phyloP scores from a whole-genome alignment of 2,888 invertebrate species.

The Nemapogon koenigi region DNA sequence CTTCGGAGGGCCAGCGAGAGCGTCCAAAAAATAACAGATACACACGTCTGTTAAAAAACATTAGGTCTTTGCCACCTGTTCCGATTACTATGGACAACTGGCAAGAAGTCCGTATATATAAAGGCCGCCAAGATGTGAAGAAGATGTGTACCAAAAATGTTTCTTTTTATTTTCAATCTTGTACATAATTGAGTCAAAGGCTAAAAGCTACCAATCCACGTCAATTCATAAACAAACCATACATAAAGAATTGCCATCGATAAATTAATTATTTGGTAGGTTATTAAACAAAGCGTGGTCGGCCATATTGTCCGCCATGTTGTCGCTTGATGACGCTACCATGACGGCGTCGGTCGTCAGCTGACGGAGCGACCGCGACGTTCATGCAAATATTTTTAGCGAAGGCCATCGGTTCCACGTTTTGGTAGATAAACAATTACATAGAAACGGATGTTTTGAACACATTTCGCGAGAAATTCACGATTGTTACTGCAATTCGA shows the following conservation, averaged over 20 bases:
- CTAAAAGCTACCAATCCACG: too few relatives aligned
- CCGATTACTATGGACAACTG: too few relatives aligned
- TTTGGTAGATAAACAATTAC: conserved; percentile 15
- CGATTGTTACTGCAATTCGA: too few relatives aligned
- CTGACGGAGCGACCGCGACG: conserved; percentile 28
- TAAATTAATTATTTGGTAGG: conserved; percentile 2
- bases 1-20: too few relatives aligned
- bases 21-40: too few relatives aligned
- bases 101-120: too few relatives aligned
- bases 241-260: not conserved
- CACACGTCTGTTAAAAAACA: too few relatives aligned
- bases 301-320: conserved; percentile 50
- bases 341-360: conserved; percentile 39
- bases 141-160: too few relatives aligned
- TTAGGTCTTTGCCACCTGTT: too few relatives aligned
- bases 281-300: conserved; percentile 39
- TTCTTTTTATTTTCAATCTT: too few relatives aligned
- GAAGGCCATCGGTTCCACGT: conserved; percentile 13
- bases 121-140: too few relatives aligned
- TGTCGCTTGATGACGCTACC: conserved; percentile 29
- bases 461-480: not conserved
- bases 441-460: conserved; percentile 14
- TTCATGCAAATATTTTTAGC: conserved; percentile 15
- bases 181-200: too few relatives aligned
- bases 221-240: not conserved